Conservation (phyloP, 2,797 vertebrate species). For the Acrossocheilus fasciatus region DNA sequence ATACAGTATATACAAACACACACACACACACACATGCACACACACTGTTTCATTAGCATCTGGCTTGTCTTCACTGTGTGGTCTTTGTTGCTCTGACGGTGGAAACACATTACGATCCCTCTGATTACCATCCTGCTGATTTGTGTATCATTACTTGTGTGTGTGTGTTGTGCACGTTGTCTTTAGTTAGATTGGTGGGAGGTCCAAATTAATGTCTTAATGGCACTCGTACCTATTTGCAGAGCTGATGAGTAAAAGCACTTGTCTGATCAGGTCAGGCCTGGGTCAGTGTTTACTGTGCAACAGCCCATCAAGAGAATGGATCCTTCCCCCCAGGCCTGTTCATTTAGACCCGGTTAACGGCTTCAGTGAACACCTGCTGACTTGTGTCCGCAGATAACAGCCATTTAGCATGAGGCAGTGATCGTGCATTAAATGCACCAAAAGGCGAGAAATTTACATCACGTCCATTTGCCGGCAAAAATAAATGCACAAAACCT, state of each 20-base stretch:
- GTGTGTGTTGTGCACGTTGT: constrained; percentile 38
- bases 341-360: constrained; percentile 48
- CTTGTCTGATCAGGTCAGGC: constrained; percentile 46
- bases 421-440: constrained; percentile 46
- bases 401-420: constrained; percentile 39
- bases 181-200: constrained; percentile 32
- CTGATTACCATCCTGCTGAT: constrained; percentile 43
- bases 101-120: not conserved
- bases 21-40: not conserved
- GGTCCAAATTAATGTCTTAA: constrained; percentile 48
- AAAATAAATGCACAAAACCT: constrained; percentile 26
- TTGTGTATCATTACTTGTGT: constrained; percentile 27
- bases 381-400: constrained; percentile 44
- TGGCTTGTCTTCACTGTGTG: constrained; percentile 38
- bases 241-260: constrained; percentile 42
- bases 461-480: constrained; percentile 15
- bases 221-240: constrained; percentile 34
- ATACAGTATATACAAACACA: not conserved
- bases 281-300: constrained; percentile 43
- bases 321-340: constrained; percentile 39
- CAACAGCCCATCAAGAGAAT: constrained; percentile 45
- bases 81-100: constrained; percentile 29
- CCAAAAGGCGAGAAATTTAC: constrained; percentile 31
- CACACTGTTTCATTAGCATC: constrained; percentile 39
- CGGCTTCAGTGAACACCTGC: constrained; percentile 43